phyloP scores from a whole-genome alignment of 2,888 invertebrate genomes.

The Choristoneura rosaceana region DNA sequence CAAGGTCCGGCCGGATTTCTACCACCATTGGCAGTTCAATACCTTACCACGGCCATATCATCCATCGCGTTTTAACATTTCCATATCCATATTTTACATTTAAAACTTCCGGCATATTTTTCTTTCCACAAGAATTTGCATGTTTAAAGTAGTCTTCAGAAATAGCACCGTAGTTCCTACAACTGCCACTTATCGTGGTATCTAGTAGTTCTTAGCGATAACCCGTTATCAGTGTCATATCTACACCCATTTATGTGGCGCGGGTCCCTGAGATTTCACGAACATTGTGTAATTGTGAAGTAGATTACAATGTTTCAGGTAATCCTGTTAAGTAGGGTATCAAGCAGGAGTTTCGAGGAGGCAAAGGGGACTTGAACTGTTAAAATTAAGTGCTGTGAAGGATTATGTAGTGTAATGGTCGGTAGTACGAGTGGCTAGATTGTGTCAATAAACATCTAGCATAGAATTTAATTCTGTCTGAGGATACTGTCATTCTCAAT shows the following conservation, averaged over 20 bases:
- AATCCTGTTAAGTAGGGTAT: slow-evolving; percentile 31
- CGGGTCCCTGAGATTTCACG: slow-evolving; percentile 27
- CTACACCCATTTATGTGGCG: slow-evolving; percentile 15
- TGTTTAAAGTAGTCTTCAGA: background rate
- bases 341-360: background rate
- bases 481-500: too few species aligned
- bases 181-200: slow-evolving; percentile 24
- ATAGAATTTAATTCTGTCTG: too few species aligned
- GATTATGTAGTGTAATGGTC: background rate
- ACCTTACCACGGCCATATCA: background rate
- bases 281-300: slow-evolving; percentile 29
- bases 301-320: slow-evolving; percentile 34
- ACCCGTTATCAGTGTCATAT: slow-evolving; percentile 34
- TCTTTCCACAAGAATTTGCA: slow-evolving; percentile 19
- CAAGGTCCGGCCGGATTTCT: too few species aligned
- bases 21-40: too few species aligned
- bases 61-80: background rate
- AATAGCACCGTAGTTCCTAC: slow-evolving; percentile 20
- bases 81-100: too few species aligned
- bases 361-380: background rate
- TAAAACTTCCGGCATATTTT: background rate
- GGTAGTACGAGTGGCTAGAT: too few species aligned
- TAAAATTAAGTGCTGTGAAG: background rate
- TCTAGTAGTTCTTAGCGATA: slow-evolving; percentile 39
- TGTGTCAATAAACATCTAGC: too few species aligned